Percentiles rank a stretch among this genome's conserved stretches.
These are phyloP conservation scores for Microchirus variegatus DNA, from an alignment of 2,797 vertebrate species.

Conservation along the genomic window DNA sequence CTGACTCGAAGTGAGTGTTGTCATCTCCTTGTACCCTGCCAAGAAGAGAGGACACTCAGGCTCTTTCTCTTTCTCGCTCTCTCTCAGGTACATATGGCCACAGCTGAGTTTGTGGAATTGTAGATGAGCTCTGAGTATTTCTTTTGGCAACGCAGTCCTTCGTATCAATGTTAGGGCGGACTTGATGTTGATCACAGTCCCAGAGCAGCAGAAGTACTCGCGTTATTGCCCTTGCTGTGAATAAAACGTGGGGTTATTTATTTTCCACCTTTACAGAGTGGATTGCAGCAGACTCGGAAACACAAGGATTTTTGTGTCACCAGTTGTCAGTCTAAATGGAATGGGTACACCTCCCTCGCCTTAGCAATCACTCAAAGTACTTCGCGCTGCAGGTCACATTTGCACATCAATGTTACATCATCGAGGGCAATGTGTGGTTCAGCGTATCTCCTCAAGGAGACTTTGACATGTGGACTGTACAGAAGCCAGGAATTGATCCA, in stretches of 20 bases:
- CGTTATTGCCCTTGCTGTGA: not conserved
- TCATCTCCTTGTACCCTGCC: slow-evolving; percentile 49
- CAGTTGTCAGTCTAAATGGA: not conserved
- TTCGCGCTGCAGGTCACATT: not conserved
- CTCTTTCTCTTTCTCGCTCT: not conserved
- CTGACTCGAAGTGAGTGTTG: slow-evolving; percentile 53
- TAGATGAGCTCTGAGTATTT: slow-evolving; percentile 46
- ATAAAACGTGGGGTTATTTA: slow-evolving; percentile 1
- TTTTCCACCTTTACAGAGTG: slow-evolving; percentile 5
- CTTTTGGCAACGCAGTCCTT: slow-evolving; percentile 32
- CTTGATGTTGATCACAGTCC: slow-evolving; percentile 27
- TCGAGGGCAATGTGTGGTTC: not conserved
- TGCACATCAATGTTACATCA: not conserved
- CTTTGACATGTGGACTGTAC: not conserved
- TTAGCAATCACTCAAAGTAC: not conserved
- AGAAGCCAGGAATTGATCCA: not conserved
- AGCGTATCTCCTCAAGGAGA: not conserved
- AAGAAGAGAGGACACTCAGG: slow-evolving; percentile 41
- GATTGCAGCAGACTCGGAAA: not conserved
- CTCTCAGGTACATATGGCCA: slow-evolving; percentile 26
- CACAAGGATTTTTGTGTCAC: not conserved
- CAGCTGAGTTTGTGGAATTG: slow-evolving; percentile 54
- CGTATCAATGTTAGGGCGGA: slow-evolving; percentile 35
- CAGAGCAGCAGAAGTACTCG: slow-evolving; percentile 5
- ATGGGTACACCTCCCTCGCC: not conserved